These are phyloP conservation scores for Lasioglossum albipes DNA, from an alignment of 1,140 invertebrate genomes.

Conservation along the genomic window DNA sequence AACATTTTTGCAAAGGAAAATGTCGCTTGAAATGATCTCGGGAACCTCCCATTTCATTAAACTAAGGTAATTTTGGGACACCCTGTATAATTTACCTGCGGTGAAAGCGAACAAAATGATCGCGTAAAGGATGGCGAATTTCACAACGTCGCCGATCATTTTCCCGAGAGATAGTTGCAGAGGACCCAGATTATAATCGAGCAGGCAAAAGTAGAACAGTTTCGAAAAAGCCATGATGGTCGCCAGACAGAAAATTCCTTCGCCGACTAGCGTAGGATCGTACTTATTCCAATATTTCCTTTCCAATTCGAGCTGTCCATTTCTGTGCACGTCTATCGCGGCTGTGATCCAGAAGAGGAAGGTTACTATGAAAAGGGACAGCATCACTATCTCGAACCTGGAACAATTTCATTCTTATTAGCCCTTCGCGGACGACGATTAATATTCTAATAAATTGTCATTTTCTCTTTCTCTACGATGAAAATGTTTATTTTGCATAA, in stretches of 20 bases:
- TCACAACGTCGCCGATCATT: slow-evolving; percentile 82
- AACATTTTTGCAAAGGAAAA: too few species aligned
- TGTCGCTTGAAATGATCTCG: too few species aligned
- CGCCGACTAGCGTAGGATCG: slow-evolving; percentile 86
- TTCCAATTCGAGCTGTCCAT: slow-evolving; percentile 78
- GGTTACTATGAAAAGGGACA: slow-evolving; percentile 77
- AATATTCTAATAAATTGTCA: too few species aligned
- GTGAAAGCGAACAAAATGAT: slow-evolving; percentile 82
- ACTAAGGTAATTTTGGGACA: too few species aligned
- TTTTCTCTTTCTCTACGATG: too few species aligned
- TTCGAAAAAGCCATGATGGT: slow-evolving; percentile 86
- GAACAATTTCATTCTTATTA: not conserved
- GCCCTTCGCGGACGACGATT: too few species aligned
- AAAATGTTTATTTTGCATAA: too few species aligned
- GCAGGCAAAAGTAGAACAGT: slow-evolving; percentile 81
- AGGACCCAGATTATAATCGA: slow-evolving; percentile 82
- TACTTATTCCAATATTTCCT: slow-evolving; percentile 86
- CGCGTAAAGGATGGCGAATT: slow-evolving; percentile 81
- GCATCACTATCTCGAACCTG: slow-evolving; percentile 77
- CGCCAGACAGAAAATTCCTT: slow-evolving; percentile 86
- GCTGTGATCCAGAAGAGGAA: slow-evolving; percentile 81
- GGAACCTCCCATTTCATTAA: too few species aligned
- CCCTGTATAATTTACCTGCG: slow-evolving; percentile 42
- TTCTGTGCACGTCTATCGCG: slow-evolving; percentile 74
- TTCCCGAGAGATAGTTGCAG: slow-evolving; percentile 82